A percentile compares a stretch with the other conserved stretches of the same genome.
Evolutionary conservation across 2,888 invertebrate genomes (phyloP).

Genomic region (Pammene fasciana): DNA sequence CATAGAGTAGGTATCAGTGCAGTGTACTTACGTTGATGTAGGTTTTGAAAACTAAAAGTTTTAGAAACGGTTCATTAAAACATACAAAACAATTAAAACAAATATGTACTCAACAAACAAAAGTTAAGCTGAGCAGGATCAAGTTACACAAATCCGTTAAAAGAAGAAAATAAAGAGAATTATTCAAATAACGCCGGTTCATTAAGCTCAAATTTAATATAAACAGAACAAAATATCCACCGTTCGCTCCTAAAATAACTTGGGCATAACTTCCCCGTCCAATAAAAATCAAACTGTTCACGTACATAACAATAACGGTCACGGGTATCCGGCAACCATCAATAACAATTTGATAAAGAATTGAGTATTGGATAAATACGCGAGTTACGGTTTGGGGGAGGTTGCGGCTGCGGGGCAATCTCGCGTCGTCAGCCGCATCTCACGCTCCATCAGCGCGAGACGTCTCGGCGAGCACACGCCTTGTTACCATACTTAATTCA

Average conservation of each 20-base stretch:
- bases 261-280: constrained; percentile 12
- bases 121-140: no score
- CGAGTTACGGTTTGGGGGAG: constrained; percentile 16
- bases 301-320: constrained; percentile 15
- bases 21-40: no score
- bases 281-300: constrained; percentile 19
- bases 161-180: constrained; percentile 28
- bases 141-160: constrained; percentile 22
- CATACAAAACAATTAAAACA: no score
- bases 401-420: constrained; percentile 14
- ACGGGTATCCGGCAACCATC: constrained; percentile 13
- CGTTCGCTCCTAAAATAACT: constrained; percentile 27
- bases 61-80: no score
- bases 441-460: constrained; percentile 27
- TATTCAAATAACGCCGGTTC: constrained; percentile 32
- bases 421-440: constrained; percentile 22
- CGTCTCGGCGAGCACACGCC: constrained; percentile 22
- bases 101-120: no score
- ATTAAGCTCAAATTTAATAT: constrained; percentile 33
- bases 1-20: no score
- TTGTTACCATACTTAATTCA: constrained; percentile 33
- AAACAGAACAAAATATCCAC: constrained; percentile 34
- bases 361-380: constrained; percentile 33
- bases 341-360: constrained; percentile 32
- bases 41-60: no score